Base-by-base conservation (phyloP, 2,888 invertebrate genomes). In the Torymus aiolomorphi region DNA sequence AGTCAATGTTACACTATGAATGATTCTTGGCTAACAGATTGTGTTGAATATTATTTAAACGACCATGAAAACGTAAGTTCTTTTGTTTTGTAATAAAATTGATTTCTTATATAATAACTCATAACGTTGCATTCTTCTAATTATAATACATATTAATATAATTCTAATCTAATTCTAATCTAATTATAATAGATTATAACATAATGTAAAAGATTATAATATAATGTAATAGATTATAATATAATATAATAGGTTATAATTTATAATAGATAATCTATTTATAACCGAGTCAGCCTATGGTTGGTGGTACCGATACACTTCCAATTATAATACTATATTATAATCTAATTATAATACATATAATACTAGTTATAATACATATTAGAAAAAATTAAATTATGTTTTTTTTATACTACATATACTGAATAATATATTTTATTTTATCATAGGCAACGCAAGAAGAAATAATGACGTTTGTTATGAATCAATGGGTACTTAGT, bases 401-500 rank as follows among this genome's bases (percentile, higher is more conserved):
- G 20, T 20, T 20, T 20, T 42, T 31, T 42, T 42, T 10, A 42
- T 42, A 42, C 42, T 42, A 42, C 42, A 42, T 42, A 42, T 42
- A 42, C 42, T 42, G 8, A 42, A 42, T 42, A 42, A 8, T 42
- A 42, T 8, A 57, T 66, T 71, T 65, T 63, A 52, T 76, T 77
- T 12, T 67, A 0, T 20, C 70, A 13, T 52, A 86, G 86, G 69
- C 84, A n/a, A 91, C 89, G 24, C 87, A 91, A 79, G 86, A 90
- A n/a, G 92, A 93, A 31, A 90, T 94, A 74, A 90, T 93, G 84
- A 88, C 89, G 72, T 92, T 92, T 86, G 94, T 93, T 0, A 93
- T 92, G 83, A 92, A 93, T 78, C 95, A 95, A 86, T 95, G 95
- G 95, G 88, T 93, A 65, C 87, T 94, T 4, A 92, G 93, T 83